These are phyloP conservation scores for Melitaea cinxia DNA, from an alignment of 1,140 invertebrate species.

Conservation along the genomic window DNA sequence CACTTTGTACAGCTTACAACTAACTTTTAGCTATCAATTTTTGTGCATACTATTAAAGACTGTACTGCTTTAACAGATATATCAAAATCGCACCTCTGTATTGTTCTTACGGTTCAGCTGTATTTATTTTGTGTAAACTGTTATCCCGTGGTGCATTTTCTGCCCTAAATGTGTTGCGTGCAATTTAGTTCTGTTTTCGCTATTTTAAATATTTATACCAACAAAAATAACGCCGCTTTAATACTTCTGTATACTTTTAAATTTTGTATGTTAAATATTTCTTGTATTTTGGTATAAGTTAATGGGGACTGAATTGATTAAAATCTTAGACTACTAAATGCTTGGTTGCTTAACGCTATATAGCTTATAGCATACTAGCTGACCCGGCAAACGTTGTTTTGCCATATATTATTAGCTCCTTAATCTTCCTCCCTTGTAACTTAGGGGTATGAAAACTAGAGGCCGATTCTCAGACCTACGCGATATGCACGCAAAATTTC, in stretches of 20 bases:
- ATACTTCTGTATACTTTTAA: slow-evolving; percentile 6
- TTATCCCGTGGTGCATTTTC: slow-evolving; percentile 23
- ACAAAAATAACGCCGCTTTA: slow-evolving; percentile 7
- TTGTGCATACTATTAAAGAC: slow-evolving; percentile 16
- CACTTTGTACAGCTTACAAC: slow-evolving; percentile 30
- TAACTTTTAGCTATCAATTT: slow-evolving; percentile 25
- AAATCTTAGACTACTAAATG: too few relatives aligned
- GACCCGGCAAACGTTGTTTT: too few relatives aligned
- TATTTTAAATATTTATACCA: slow-evolving; percentile 19
- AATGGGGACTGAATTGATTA: too few relatives aligned
- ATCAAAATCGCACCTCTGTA: slow-evolving; percentile 17
- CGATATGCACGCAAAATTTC: too few relatives aligned
- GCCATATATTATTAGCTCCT: too few relatives aligned
- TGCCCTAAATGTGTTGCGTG: slow-evolving; percentile 21
- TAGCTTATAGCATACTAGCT: too few relatives aligned
- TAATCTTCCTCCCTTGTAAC: too few relatives aligned
- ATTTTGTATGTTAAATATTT: too few relatives aligned
- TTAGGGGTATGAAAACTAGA: too few relatives aligned
- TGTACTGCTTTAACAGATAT: slow-evolving; percentile 20
- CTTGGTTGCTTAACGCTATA: too few relatives aligned
- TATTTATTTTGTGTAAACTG: slow-evolving; percentile 17
- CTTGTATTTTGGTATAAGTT: neutral
- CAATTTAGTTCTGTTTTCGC: slow-evolving; percentile 22
- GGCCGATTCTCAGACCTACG: too few relatives aligned
- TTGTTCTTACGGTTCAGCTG: neutral